phyloP scores from a whole-genome alignment of 1,140 invertebrate genomes.

The Drosophila leontia region DNA sequence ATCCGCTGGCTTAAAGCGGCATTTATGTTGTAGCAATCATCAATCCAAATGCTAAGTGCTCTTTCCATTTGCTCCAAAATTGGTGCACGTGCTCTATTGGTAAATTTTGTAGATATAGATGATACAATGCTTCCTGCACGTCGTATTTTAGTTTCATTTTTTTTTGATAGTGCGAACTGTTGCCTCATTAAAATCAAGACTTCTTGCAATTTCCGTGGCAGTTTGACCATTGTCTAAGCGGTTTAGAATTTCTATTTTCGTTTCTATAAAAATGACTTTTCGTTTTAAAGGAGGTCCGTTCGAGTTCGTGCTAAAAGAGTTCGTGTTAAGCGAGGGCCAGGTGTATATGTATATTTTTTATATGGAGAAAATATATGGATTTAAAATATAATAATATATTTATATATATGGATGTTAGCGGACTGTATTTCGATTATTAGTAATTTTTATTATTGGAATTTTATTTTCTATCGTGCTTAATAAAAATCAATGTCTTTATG shows the following conservation, averaged over 20 bases:
- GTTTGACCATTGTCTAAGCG: constrained; percentile 23
- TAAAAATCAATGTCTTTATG: too few relatives aligned
- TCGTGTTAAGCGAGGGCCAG: too few relatives aligned
- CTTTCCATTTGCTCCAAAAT: constrained; percentile 40
- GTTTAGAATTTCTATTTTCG: constrained; percentile 25
- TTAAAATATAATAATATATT: too few relatives aligned
- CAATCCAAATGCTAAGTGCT: constrained; percentile 62
- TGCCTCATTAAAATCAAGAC: constrained; percentile 33
- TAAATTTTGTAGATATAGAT: constrained; percentile 24
- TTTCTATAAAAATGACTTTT: constrained; percentile 57
- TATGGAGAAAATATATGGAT: too few relatives aligned
- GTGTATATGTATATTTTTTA: too few relatives aligned
- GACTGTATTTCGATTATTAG: too few relatives aligned
- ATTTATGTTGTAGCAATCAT: constrained; percentile 59
- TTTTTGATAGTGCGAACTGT: constrained; percentile 39
- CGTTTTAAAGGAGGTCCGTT: constrained; percentile 29
- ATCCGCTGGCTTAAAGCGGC: constrained; percentile 45
- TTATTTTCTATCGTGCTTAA: too few relatives aligned
- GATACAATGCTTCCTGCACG: constrained; percentile 16
- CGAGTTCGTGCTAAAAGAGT: too few relatives aligned
- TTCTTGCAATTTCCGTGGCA: constrained; percentile 33
- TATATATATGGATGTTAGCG: too few relatives aligned
- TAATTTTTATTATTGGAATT: too few relatives aligned
- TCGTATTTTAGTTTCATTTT: constrained; percentile 30
- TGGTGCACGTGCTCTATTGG: constrained; percentile 19